Evolutionary conservation across 2,113 vertebrate species (phyloP).

Genomic region (Lamprotornis superbus): DNA sequence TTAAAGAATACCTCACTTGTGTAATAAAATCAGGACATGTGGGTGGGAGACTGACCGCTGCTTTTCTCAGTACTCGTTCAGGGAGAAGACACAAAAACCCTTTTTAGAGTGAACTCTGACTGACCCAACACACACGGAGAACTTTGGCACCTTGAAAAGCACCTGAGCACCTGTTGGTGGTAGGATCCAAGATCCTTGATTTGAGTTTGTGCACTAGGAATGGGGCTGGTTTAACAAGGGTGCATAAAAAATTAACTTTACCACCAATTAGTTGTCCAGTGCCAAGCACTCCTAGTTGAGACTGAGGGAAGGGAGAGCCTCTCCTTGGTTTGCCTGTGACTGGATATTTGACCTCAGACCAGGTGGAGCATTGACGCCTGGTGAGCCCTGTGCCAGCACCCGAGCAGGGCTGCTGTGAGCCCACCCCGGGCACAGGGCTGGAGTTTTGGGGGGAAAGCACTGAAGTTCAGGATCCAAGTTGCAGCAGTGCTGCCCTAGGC

Average conservation of each 20-base stretch:
- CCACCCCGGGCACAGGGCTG: not conserved
- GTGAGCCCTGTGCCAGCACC: not conserved
- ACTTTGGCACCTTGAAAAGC: constrained; percentile 66
- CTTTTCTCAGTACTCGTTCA: constrained; percentile 78
- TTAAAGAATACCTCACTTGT: constrained; percentile 81
- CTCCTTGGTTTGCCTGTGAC: constrained; percentile 33
- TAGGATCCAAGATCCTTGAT: constrained; percentile 40
- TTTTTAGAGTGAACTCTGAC: constrained; percentile 63
- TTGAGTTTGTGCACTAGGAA: constrained; percentile 60
- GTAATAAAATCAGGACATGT: constrained; percentile 76
- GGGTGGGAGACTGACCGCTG: constrained; percentile 72
- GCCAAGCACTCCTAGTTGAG: constrained; percentile 37
- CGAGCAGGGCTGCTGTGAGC: not conserved
- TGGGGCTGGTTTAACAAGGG: constrained; percentile 4
- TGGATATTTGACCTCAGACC: constrained; percentile 22
- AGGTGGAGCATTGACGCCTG: not conserved
- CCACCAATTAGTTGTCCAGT: constrained; percentile 25
- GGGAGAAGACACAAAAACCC: constrained; percentile 72
- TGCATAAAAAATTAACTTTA: not conserved
- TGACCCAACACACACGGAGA: constrained; percentile 61
- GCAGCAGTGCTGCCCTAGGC: constrained; percentile 35
- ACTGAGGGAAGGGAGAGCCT: constrained; percentile 2
- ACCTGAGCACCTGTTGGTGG: constrained; percentile 39
- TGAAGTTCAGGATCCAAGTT: constrained; percentile 19
- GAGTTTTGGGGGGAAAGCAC: not conserved